Percentiles rank a stretch among this genome's conserved stretches.
Conservation (phyloP, 2,797 vertebrate species). For the Pachyuromys duprasi region DNA sequence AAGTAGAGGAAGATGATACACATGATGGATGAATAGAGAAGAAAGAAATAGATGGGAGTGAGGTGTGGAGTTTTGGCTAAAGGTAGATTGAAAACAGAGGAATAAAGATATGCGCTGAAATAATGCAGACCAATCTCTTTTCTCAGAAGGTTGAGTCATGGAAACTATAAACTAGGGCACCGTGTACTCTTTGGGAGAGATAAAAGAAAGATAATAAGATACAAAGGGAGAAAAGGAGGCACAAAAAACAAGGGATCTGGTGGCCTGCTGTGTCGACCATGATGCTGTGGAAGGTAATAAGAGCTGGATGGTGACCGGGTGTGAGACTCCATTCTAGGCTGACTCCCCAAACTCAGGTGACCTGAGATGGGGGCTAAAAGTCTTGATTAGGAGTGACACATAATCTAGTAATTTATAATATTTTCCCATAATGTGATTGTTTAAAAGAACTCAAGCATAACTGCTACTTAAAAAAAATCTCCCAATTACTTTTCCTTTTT, state of each 20-base stretch:
- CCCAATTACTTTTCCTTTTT: constrained; percentile 22
- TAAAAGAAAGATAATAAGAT: neutral
- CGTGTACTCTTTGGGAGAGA: neutral
- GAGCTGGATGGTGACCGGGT: neutral
- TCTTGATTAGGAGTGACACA: neutral
- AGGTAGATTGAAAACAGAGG: neutral
- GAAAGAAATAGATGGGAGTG: neutral
- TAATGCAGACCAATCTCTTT: neutral
- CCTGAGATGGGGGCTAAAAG: neutral
- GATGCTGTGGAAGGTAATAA: neutral
- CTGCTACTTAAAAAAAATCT: neutral
- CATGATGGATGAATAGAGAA: neutral
- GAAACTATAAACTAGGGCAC: neutral
- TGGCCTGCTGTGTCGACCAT: neutral
- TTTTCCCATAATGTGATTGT: constrained; percentile 32
- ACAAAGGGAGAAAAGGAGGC: neutral
- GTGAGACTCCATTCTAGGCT: neutral
- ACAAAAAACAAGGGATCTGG: neutral
- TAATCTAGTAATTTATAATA: neutral
- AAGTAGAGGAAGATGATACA: neutral
- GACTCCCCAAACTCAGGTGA: neutral
- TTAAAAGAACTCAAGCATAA: neutral
- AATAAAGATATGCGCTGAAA: neutral
- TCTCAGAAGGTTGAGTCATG: neutral
- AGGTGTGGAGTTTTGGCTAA: neutral